Base-by-base conservation (phyloP, 1,140 invertebrate genomes). In the Sarcophaga bullata region DNA sequence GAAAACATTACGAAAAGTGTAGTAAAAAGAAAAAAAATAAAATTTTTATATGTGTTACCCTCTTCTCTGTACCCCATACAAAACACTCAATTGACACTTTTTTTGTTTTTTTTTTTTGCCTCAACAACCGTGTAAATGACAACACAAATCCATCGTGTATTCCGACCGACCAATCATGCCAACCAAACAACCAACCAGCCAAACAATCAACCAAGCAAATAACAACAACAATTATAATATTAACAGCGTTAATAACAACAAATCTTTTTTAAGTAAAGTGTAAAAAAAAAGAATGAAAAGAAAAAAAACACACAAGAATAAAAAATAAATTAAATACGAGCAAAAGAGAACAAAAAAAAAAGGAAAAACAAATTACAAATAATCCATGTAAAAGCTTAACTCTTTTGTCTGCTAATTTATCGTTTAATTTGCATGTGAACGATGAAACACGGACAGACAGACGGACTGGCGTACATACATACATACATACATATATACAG, bases 351-450 rank as follows among this genome's bases (percentile, higher is more conserved):
- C 9, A 49, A 76, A 76, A 76, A 76, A 48, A 76, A 76, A 47
- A n/a, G 46, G 13, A 76, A 48, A 48, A 76, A 10, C 6, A 72
- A 72, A 48, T 76, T 76, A 78, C 19, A 72, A 72, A 25, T 72
- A 78, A 78, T n/a, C 75, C 19, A 50, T 78, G 75, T 78, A 78
- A 72, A 50, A 78, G 75, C 75, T 78, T 78, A 78, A 78, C 75
- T 78, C 75, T 78, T 78, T 78, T 78, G 75, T 78, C 75, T 78
- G 75, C 19, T 78, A 78, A 78, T 78, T 78, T 78, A 78, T 78
- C 75, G 75, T 78, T 78, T 78, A 78, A 78, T 78, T 78, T 78
- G 75, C 75, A 78, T 78, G 75, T 78, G 75, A 78, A 78, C 75
- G 73, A 25, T 17, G 25, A 37, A 62, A 15, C 15, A 15, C 15